Conservation (phyloP, 2,888 invertebrate species). For the Agrotis puta region DNA sequence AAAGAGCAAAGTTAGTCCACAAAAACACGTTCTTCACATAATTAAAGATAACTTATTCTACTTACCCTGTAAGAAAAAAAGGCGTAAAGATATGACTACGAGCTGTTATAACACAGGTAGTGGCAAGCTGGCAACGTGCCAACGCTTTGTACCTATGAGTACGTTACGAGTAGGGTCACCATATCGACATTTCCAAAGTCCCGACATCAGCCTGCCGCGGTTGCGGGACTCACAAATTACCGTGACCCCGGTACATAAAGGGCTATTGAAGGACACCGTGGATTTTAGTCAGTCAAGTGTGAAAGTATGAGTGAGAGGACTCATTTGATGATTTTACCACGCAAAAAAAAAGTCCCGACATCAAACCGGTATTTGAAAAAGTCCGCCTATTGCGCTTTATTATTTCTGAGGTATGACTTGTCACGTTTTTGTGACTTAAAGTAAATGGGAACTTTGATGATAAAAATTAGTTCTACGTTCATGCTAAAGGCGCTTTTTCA, state of each 20-base stretch:
- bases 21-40: conserved; percentile 6
- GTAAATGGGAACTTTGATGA: no score
- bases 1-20: background rate
- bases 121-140: conserved; percentile 39
- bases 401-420: no score
- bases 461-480: no score
- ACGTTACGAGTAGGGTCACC: conserved; percentile 21
- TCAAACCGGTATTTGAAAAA: background rate
- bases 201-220: no score
- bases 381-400: background rate
- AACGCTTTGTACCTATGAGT: conserved; percentile 41
- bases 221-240: no score
- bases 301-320: no score
- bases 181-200: background rate
- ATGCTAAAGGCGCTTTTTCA: no score
- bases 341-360: background rate
- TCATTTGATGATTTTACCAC: no score
- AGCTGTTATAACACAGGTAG: conserved; percentile 53
- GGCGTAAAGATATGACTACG: conserved; percentile 41
- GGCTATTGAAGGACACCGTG: no score
- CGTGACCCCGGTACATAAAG: no score
- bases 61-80: conserved; percentile 21
- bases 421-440: no score
- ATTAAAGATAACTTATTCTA: conserved; percentile 33
- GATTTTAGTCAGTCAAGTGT: no score